These are phyloP conservation scores for Bostrychus sinensis DNA, from an alignment of 2,113 vertebrate genomes.

Conservation along the genomic window DNA sequence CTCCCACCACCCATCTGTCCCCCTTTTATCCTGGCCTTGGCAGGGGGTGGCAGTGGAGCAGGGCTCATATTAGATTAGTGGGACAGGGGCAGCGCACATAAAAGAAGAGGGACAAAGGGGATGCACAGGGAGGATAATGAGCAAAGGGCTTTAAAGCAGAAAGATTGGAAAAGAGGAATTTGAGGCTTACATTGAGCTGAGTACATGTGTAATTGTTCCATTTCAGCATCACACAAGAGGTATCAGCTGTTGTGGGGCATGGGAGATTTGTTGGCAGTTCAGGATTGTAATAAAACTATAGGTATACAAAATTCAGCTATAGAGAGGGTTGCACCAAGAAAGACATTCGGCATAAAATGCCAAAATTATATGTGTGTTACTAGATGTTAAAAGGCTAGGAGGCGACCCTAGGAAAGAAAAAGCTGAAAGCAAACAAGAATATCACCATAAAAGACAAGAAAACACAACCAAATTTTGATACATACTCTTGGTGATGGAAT, in stretches of 20 bases:
- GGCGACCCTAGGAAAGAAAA: too few relatives aligned
- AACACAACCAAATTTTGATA: neutral
- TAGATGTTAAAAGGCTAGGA: too few relatives aligned
- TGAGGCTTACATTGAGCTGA: slow-evolving; percentile 38
- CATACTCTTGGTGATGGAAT: slow-evolving; percentile 91
- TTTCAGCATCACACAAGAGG: slow-evolving; percentile 35
- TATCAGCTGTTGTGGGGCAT: slow-evolving; percentile 35
- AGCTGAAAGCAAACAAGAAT: too few relatives aligned
- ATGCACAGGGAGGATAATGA: slow-evolving; percentile 59
- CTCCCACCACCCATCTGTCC: slow-evolving; percentile 81
- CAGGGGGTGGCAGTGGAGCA: slow-evolving; percentile 67
- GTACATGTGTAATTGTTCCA: slow-evolving; percentile 55
- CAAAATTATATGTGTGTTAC: too few relatives aligned
- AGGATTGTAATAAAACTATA: slow-evolving; percentile 32
- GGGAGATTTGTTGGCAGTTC: slow-evolving; percentile 23
- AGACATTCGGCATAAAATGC: too few relatives aligned
- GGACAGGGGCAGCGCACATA: slow-evolving; percentile 59
- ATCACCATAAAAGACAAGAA: too few relatives aligned
- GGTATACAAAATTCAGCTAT: too few relatives aligned
- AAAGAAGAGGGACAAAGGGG: slow-evolving; percentile 70
- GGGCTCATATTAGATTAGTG: slow-evolving; percentile 74
- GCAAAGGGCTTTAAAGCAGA: slow-evolving; percentile 54
- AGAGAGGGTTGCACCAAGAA: too few relatives aligned
- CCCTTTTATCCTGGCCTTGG: slow-evolving; percentile 68
- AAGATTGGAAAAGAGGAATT: slow-evolving; percentile 53